These are phyloP conservation scores for Cheilosia impressa DNA, from an alignment of 2,888 invertebrate species.

Conservation along the genomic window DNA sequence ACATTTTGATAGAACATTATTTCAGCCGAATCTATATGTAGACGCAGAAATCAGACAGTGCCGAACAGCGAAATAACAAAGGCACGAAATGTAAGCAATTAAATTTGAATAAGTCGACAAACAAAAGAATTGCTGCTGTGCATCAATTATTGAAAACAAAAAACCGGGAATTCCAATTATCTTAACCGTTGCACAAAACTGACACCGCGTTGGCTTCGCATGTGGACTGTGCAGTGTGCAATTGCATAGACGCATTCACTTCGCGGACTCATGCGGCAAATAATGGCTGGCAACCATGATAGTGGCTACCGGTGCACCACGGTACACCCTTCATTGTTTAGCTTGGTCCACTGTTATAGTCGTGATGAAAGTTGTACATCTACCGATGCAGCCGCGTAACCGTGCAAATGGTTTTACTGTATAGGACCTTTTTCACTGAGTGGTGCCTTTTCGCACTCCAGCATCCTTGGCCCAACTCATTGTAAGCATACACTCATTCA, in stretches of 20 bases:
- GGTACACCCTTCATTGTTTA: conserved; percentile 37
- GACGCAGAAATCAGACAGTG: neutral
- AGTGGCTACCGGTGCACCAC: conserved; percentile 2
- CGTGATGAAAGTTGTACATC: conserved; percentile 33
- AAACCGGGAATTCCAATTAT: conserved; percentile 52
- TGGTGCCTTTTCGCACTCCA: conserved; percentile 23
- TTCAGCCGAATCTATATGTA: neutral
- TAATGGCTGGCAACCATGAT: conserved; percentile 32
- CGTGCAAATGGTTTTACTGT: conserved; percentile 28
- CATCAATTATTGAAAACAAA: conserved; percentile 35
- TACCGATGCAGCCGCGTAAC: conserved; percentile 23
- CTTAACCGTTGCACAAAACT: conserved; percentile 54
- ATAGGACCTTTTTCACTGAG: conserved; percentile 16
- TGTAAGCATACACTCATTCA: conserved; percentile 50
- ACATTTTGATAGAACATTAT: conserved; percentile 20
- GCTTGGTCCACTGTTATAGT: conserved; percentile 33
- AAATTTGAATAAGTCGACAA: conserved; percentile 60
- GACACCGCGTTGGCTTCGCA: conserved; percentile 29
- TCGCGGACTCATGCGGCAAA: conserved; percentile 29
- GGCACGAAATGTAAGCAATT: conserved; percentile 52
- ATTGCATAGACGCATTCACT: conserved; percentile 23
- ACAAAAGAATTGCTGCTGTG: conserved; percentile 38
- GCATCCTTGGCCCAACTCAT: conserved; percentile 17
- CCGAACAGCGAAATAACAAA: neutral
- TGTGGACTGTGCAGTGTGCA: neutral